These are phyloP conservation scores for Upupa epops DNA, from an alignment of 2,113 vertebrate genomes.

Conservation along the genomic window DNA sequence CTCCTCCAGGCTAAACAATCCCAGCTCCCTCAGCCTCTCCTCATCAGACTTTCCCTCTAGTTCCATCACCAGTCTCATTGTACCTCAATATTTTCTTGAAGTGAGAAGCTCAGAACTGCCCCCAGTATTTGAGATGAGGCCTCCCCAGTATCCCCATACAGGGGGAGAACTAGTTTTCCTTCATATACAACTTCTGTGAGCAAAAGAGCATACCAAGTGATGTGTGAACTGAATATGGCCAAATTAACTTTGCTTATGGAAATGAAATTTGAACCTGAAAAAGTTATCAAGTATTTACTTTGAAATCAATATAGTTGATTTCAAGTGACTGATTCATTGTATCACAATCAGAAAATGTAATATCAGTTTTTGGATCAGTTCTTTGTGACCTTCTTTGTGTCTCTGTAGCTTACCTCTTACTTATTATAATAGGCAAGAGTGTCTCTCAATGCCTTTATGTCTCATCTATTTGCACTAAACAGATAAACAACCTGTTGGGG, in stretches of 20 bases:
- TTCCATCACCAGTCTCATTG: no score
- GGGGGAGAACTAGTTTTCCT: no score
- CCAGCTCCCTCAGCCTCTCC: no score
- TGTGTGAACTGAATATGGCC: background rate
- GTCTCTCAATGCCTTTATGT: background rate
- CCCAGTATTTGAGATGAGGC: no score
- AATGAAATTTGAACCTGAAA: background rate
- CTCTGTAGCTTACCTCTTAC: background rate
- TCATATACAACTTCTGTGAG: background rate
- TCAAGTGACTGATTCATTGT: background rate
- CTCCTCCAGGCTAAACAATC: no score
- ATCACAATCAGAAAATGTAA: background rate
- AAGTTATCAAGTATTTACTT: background rate
- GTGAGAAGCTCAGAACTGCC: no score
- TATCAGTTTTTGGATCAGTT: background rate
- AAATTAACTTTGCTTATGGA: constrained; percentile 1
- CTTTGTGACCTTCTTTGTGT: background rate
- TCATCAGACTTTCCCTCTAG: no score
- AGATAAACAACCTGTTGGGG: background rate
- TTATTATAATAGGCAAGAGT: background rate
- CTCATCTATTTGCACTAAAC: background rate
- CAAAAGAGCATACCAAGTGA: background rate
- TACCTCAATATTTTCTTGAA: no score
- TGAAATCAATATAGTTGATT: background rate
- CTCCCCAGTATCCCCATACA: no score